Base-by-base conservation (phyloP, 2,113 vertebrate genomes). In the Erinaceus europaeus region DNA sequence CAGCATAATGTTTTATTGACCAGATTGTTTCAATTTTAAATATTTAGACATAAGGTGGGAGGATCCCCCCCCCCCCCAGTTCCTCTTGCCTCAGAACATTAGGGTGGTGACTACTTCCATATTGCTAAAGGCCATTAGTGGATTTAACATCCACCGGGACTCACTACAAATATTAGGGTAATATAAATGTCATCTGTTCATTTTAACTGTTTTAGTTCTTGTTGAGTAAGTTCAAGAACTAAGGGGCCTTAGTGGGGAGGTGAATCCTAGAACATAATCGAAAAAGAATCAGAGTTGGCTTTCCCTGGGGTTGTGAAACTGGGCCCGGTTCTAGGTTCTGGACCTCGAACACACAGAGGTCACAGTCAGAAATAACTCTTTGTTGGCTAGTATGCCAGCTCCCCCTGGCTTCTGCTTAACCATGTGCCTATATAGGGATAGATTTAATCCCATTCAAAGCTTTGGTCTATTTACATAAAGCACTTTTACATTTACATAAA, bases 201-300 rank as follows among this genome's bases (percentile, higher is more conserved):
- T 84, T 89, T 67, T 42, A 44, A 53, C 36, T 62, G 34, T 85
- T 85, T 91, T 76, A 61, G 62, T 44, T 20, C n/a, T 62, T 32
- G 18, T 17, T 46, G 34, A 81, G 10, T 65, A 91, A 46, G 48
- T 73, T 85, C 61, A 92, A 81, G 55, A 89, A 64, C 12, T 25
- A 38, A 57, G 8, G 18, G 7, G 3, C 25, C 34, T 53, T 88
- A 50, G 36, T 5, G 2, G 46, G 13, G 3, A 32, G 34, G n/a
- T 25, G 50, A 67, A 48, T 3, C 11, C 48, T 15, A 52, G 53
- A 23, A 18, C 15, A 40, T 21, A 57, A 64, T 85, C 83, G 53
- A 29, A 81, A 76, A 71, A 53, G n/a, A 44, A 64, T 1, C 6
- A 55, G n/a, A n/a, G 25, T 17, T 11, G 53, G 65, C 8, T 50